These are phyloP conservation scores for Xerus rutilus DNA, from an alignment of 2,797 vertebrate species.

Conservation along the genomic window DNA sequence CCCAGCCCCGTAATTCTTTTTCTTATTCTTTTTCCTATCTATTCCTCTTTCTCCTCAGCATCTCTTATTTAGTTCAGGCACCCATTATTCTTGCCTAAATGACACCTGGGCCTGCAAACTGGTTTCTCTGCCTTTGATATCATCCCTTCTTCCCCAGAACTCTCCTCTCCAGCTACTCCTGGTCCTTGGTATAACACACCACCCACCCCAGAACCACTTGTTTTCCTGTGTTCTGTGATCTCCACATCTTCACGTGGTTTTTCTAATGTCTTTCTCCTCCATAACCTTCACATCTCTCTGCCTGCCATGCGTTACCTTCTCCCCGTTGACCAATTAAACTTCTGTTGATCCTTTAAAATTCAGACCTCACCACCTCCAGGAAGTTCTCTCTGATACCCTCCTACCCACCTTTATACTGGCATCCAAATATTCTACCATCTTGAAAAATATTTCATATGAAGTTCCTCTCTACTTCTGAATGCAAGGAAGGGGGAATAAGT, in stretches of 20 bases:
- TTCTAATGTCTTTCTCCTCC: background rate
- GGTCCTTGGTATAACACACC: background rate
- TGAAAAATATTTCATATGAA: background rate
- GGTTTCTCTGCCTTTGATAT: conserved; percentile 56
- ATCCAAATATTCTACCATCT: background rate
- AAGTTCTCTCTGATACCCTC: background rate
- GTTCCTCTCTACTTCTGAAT: conserved; percentile 45
- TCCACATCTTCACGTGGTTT: background rate
- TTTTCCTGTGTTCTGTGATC: background rate
- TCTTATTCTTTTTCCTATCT: background rate
- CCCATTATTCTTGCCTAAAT: background rate
- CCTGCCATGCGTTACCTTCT: background rate
- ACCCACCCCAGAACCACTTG: background rate
- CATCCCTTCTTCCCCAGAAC: conserved; percentile 9
- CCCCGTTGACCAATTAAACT: background rate
- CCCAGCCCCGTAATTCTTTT: background rate
- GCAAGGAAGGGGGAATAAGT: background rate
- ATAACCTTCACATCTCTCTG: background rate
- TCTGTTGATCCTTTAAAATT: background rate
- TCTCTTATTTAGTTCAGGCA: background rate
- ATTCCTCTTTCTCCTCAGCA: background rate
- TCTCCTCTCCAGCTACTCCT: conserved; percentile 15
- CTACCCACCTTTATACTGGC: background rate
- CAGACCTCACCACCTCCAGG: background rate
- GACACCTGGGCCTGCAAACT: conserved; percentile 44